A percentile compares a stretch with the other conserved stretches of the same genome.
Evolutionary conservation across 2,113 vertebrate genomes (phyloP).

Genomic region (Ctenomys sociabilis): DNA sequence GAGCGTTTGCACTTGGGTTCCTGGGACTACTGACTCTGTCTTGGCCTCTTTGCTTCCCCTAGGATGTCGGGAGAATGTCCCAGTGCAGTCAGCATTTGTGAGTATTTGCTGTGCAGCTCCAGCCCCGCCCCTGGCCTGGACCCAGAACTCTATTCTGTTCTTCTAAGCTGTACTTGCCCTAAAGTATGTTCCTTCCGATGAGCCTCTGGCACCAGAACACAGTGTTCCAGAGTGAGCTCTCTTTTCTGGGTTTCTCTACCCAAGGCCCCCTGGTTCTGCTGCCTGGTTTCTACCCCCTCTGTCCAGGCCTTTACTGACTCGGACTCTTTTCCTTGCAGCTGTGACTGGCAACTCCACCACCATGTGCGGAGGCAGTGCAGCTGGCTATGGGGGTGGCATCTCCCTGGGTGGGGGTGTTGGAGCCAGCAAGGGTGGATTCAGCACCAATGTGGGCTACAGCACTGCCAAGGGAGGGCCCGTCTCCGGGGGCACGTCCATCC

Average conservation of each 20-base stretch:
- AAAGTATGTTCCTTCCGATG: not conserved
- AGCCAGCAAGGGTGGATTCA: slow-evolving; percentile 38
- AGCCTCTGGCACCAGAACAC: not conserved
- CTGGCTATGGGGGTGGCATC: slow-evolving; percentile 61
- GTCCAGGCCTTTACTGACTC: not conserved
- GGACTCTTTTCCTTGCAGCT: slow-evolving; percentile 71
- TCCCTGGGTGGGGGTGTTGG: slow-evolving; percentile 40
- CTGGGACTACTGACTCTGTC: not conserved
- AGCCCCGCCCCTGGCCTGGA: not conserved
- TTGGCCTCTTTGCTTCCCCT: not conserved
- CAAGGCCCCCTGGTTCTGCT: not conserved
- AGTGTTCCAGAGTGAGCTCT: not conserved
- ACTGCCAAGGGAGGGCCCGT: slow-evolving; percentile 33
- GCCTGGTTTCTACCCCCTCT: not conserved
- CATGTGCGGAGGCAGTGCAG: not conserved
- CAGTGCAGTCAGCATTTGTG: slow-evolving; percentile 77
- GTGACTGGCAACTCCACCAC: slow-evolving; percentile 77
- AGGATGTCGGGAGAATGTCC: slow-evolving; percentile 82
- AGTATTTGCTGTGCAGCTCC: slow-evolving; percentile 44
- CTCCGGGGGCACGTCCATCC: slow-evolving; percentile 71
- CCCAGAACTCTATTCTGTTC: not conserved
- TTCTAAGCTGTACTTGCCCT: not conserved
- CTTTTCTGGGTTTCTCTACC: not conserved
- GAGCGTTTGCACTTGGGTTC: not conserved
- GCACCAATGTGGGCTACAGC: slow-evolving; percentile 29